Base-by-base conservation (phyloP, 2,113 vertebrate species). In the Embiotoca jacksoni region DNA sequence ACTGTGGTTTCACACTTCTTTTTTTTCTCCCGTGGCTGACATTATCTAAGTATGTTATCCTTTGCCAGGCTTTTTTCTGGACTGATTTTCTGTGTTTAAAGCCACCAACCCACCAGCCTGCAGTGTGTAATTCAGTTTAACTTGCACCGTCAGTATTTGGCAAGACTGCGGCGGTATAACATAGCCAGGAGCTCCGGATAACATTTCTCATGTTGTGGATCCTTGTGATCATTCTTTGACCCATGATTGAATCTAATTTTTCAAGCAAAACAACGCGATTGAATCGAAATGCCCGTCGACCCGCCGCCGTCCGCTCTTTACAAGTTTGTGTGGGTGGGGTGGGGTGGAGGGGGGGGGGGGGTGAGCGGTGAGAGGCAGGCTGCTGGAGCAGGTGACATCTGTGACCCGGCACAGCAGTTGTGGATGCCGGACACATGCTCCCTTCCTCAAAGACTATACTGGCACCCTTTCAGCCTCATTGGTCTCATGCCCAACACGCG, bases 341-440 rank as follows among this genome's bases (percentile, higher is more conserved):
- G 23, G 37, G 76, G 55, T 15, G 4, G 41, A 64, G 30, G 64
- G 60, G 16, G 52, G 65, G 57, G 73, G 67, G 35, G 52, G 65
- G 49, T 1, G 4, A 79, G 67, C 60, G 79, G 73, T 54, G 65
- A 36, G 44, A 67, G 85, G 72, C 72, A 53, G 81, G 72, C 88
- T 81, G 80, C 85, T n/a, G 82, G 65, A 90, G 82, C 85, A 90
- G 81, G 91, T 88, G 89, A 91, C 88, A 88, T 91, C 80, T 84
- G 89, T 86, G 91, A 90, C 88, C 85, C 80, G 67, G 84, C 68
- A 85, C 75, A 60, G 73, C 86, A 71, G 82, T 39, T 62, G 78
- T 82, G 85, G 67, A 85, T 58, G 75, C 75, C 14, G 80, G 85
- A 84, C 91, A 88, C 87, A 88, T 84, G 82, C 83, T 88, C 56